Evolutionary conservation across 1,140 invertebrate species (phyloP), one percentile per base, ranked within the genome.

Genomic region (Anoplolepis gracilipes): DNA sequence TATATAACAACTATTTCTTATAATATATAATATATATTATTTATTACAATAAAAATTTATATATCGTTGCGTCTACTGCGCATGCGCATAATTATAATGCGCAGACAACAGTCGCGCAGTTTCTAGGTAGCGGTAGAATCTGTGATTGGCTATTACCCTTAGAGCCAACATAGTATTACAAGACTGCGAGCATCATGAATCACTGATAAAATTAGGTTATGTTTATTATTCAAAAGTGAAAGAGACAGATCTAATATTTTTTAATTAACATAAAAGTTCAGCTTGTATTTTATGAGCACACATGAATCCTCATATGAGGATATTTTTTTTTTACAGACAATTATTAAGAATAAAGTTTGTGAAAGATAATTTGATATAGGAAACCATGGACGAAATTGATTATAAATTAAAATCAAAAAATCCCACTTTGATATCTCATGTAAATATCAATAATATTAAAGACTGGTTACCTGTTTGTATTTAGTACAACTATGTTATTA

Each of bases 371-470:
- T 22, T 11, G 22, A 57, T 10, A 64, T 39, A 77, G 3, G 28
- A n/a, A 2, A 22, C 16, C 8, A 94, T 93, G 93, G 90, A 93
- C 5, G 92, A 92, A 79, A 91, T 93, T 42, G 91, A 93, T 55
- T 91, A 90, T 61, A 94, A 94, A 87, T 87, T 93, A 53, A 70
- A 84, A 73, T 91, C 92, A 25, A 87, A 85, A 11, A 92, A 93
- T 89, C 90, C 93, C 46, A 87, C 91, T 67, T 90, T 94, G 16
- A 90, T 93, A 89, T 92, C 92, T 7, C 90, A 94, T 67, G 93
- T 93, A 84, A 93, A 90, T 92, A 85, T 13, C 13, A 33, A 69
- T 16, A 22, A 25, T 62, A 65, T 49, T 16, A 16, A 19, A 49
- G 16, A 13, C 0, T 77, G 25, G 0, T 30, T 33, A n/a, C 10